Evolutionary conservation across 2,888 invertebrate genomes (phyloP), one percentile per base, ranked within the genome.

Genomic region (Dendrolimus houi): DNA sequence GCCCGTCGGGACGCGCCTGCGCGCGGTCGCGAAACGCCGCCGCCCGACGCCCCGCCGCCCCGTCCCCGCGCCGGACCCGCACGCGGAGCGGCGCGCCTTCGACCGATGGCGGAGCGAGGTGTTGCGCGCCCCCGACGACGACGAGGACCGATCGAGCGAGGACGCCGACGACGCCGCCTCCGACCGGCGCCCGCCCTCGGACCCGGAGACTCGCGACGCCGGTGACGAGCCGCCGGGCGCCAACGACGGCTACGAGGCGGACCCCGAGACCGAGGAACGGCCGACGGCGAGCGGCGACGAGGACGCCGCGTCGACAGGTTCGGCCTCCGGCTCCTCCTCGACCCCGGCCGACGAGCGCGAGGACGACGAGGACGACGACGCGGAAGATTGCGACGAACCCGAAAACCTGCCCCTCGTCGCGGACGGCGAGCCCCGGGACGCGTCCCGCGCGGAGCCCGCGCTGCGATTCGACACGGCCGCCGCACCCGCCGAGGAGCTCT

Each of bases 51-150:
- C 72, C 57, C 69, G 67, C 41, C 69, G 65, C 42, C 69, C 59
- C 62, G 60, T 63, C 68, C 60, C 61, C 63, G 62, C 58, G 60
- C 69, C 59, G 9, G 82, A 81, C 69, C 77, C 80, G 61, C 69
- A 62, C 55, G 81, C 78, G 13, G 85, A 84, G 69, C 72, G 85
- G 8, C 77, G 75, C 59, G 86, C 86, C 52, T 86, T 85, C 72
- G 84, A 85, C 60, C 79, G 79, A 6, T 86, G 87, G 86, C 83
- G 85, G 3, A 80, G 76, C 17, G 78, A 75, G 56, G 77, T 82
- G 61, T 64, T 81, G 59, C 74, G 79, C 14, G 72, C 73, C 64
- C 62, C 65, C 60, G 71, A 62, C 56, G 73, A 66, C 54, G 79
- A 75, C 62, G 77, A 77, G 60, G 70, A 71, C 52, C 82, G 75